Base-by-base conservation (phyloP, 2,797 vertebrate genomes). In the Cichlasoma orientale region DNA sequence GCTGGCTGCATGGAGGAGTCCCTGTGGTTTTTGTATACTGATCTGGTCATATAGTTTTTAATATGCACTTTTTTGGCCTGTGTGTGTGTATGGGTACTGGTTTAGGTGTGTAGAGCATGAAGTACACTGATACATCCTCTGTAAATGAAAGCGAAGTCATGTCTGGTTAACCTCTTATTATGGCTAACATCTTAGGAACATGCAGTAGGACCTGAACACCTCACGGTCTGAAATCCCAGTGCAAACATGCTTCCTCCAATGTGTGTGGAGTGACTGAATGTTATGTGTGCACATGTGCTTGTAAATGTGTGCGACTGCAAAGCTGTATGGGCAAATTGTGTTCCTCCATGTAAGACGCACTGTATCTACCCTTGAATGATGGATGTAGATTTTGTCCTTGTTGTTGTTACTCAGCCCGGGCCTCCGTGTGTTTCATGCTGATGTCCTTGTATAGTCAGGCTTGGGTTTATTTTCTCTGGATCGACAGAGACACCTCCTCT, bases 401-500 rank as follows among this genome's bases (percentile, higher is more conserved):
- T 92, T 94, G 92, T 92, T 92, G 89, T 91, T 92, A 79, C 87
- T 86, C 83, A 70, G 87, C 19, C 86, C 12, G 33, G 88, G 91
- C 87, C 90, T 92, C 86, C 75, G 80, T 91, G 90, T 92, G 89
- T 88, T 90, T 86, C 86, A 90, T 91, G 90, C 88, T 90, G 93
- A 93, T 93, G 88, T 91, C 93, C 93, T 94, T 94, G 92, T 94
- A 93, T 93, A 94, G 90, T 89, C 89, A 92, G 89, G 88, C 90
- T 79, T 78, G 86, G 89, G 93, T 95, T 95, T 94, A 94, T 94
- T 94, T 93, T 94, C 91, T 92, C 92, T 93, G 91, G 93, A 93
- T 94, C 89, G 92, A 92, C 89, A 92, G 87, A 91, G 92, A 93
- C 93, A 93, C 92, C 94, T 95, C 93, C 92, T 95, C 94, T 94